Evolutionary conservation across 2,113 vertebrate species (phyloP).

Genomic region (Xiphias gladius): DNA sequence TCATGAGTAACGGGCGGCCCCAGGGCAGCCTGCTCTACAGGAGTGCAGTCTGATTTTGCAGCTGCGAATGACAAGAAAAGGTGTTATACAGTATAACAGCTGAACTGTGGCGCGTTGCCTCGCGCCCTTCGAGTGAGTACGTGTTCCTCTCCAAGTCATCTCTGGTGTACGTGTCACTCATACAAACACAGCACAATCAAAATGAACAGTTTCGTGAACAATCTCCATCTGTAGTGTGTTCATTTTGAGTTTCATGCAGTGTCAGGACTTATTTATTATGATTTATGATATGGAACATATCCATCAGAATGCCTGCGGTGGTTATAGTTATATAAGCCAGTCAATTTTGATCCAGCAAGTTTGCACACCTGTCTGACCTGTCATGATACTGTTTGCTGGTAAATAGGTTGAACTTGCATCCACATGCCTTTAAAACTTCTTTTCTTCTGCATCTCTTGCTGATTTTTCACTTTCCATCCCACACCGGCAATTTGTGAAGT

Average conservation of each 20-base stretch:
- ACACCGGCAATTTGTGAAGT: no score
- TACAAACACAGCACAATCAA: neutral
- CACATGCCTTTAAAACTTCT: no score
- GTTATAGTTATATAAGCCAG: neutral
- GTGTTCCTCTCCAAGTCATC: neutral
- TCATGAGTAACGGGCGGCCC: neutral
- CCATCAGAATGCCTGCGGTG: neutral
- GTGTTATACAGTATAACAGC: constrained; percentile 38
- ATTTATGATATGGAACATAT: constrained; percentile 23
- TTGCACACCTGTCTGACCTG: constrained; percentile 31
- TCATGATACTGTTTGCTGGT: no score
- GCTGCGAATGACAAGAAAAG: constrained; percentile 11
- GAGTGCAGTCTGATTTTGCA: constrained; percentile 2
- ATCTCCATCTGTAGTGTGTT: constrained; percentile 4
- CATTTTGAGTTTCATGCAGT: neutral
- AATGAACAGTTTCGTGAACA: neutral
- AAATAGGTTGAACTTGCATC: no score
- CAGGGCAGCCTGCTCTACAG: neutral
- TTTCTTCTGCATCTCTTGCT: no score
- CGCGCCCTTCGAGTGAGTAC: constrained; percentile 16
- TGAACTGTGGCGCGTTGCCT: constrained; percentile 32
- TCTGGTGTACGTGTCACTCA: constrained; percentile 15
- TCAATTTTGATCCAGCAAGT: neutral
- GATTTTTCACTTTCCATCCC: no score
- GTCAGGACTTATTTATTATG: neutral